phyloP scores from a whole-genome alignment of 2,888 invertebrate genomes.

The Heteromyza rotundicornis region DNA sequence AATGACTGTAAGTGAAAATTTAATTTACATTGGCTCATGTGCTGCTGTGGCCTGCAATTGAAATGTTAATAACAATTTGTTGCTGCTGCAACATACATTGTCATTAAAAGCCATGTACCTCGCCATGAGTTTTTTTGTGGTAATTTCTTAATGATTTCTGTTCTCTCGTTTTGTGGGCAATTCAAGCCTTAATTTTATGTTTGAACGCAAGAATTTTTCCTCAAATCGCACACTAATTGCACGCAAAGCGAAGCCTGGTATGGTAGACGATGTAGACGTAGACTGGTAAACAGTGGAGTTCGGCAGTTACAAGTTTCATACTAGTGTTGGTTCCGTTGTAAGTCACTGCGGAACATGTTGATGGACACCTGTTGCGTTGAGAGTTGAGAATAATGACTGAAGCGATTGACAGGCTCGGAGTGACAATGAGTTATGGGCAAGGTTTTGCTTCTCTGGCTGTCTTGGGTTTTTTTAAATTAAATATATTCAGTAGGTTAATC shows the following conservation, averaged over 20 bases:
- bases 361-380: slow-evolving; percentile 12
- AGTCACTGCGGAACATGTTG: background rate
- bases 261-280: too few relatives aligned
- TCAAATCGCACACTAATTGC: slow-evolving; percentile 15
- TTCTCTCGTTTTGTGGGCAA: too few relatives aligned
- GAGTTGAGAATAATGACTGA: background rate
- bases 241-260: background rate
- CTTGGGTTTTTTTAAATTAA: too few relatives aligned
- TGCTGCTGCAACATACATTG: slow-evolving; percentile 8
- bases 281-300: background rate
- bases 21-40: slow-evolving; percentile 10
- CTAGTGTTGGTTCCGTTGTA: background rate
- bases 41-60: slow-evolving; percentile 11
- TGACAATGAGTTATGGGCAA: background rate
- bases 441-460: too few relatives aligned
- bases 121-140: too few relatives aligned
- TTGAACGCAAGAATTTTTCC: background rate
- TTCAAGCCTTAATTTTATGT: background rate
- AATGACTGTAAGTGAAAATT: slow-evolving; percentile 23
- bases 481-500: too few relatives aligned
- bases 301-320: background rate
- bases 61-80: slow-evolving; percentile 16
- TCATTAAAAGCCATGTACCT: slow-evolving; percentile 13
- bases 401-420: slow-evolving; percentile 5
- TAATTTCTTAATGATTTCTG: too few relatives aligned